Evolutionary conservation across 2,113 vertebrate species (phyloP), one percentile per base, ranked within the genome.

Genomic region (Lethenteron camtschaticum): DNA sequence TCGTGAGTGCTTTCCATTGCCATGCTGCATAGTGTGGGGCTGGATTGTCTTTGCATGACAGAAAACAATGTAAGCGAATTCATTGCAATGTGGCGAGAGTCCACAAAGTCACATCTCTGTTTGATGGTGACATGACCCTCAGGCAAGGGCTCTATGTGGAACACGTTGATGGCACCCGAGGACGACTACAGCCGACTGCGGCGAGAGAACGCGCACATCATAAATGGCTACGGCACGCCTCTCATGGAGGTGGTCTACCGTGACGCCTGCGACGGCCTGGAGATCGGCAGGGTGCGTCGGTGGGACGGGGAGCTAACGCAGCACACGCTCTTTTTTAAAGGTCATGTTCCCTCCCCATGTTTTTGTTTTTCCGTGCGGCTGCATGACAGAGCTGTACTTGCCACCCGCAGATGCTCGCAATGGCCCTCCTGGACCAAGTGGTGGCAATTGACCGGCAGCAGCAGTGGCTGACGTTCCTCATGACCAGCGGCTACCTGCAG

Each of bases 401-500:
- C 41, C 63, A 16, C 2, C 63, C 10, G 20, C 10, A 66, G 63
- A 66, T 66, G 63, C 20, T 11, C n/a, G 63, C 63, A 9, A n/a
- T 66, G 63, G 63, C 63, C 20, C 8, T 66, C n/a, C 63, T 66
- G 10, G 63, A 66, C n/a, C 63, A 66, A 20, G 20, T 66, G 20
- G n/a, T 66, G n/a, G n/a, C 9, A 66, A 20, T 66, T 16, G 63
- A 66, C 10, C 63, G 63, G 20, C 63, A 66, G n/a, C 63, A 66
- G 63, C 63, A 66, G 63, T 66, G 63, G 63, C 63, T 66, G 63
- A 66, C 63, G 9, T 66, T 16, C 63, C 20, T 66, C 20, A 16
- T 20, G 20, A 66, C n/a, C 63, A 66, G 63, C 20, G 63, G 63
- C 63, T 66, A 66, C 20, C 63, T 66, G 63, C 63, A n/a, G n/a